Evolutionary conservation across 2,797 vertebrate genomes (phyloP), one percentile per base, ranked within the genome.

Genomic region (Myotis pilosus): DNA sequence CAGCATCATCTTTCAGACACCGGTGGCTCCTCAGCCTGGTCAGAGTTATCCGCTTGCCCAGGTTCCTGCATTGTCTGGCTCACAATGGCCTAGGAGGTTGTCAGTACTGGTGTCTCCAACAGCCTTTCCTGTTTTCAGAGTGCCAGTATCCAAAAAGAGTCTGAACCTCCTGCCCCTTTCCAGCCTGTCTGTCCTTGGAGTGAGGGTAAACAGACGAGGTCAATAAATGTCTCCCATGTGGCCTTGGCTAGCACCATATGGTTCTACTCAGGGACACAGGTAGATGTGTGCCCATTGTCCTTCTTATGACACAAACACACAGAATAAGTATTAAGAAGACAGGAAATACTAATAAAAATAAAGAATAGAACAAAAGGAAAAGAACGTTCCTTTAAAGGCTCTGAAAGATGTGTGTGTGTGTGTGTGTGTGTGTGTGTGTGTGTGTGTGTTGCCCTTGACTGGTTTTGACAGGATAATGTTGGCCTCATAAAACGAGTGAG

Each of bases 191-290:
- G 93, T 95, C 93, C 89, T 96, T 33, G 47, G 80, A 86, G 95
- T 28, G 74, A 96, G 90, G 92, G 69, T 96, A 96, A 97, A 96
- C 96, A 96, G 87, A 95, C 51, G 57, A 97, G 96, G 97, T 97
- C 97, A 97, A 97, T 97, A 97, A 97, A 97, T 96, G 96, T 82
- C 92, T 96, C 88, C 68, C 5, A 1, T 93, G 95, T 87, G 74
- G 93, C 92, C 82, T 97, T 96, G 97, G 97, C 96, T 53, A 94
- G 90, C 78, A 72, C 36, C 60, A 86, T 17, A 94, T 16, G 36
- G 90, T 95, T 49, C 93, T 47, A 94, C 55, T 75, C 68, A 89
- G 83, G 81, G 83, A 84, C 53, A 41, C 47, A 95, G 92, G 92
- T 94, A 88, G 74, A 62, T 69, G 41, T 62, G 60, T 94, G 71